Base-by-base conservation (phyloP, 1,140 invertebrate species). In the Hypsibius dujardini region DNA sequence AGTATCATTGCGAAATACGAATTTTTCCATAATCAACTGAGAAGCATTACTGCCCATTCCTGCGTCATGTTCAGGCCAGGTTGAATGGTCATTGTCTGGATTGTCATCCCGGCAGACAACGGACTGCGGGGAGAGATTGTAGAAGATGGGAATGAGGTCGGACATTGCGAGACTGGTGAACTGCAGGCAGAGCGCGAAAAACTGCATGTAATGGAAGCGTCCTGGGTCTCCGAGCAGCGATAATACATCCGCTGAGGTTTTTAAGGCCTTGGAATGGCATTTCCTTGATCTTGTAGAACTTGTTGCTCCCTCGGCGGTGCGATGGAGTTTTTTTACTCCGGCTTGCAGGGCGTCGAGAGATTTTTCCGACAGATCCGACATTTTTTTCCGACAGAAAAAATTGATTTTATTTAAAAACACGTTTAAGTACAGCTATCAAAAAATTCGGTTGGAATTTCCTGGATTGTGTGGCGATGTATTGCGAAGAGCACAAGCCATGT, bases 121-220 rank as follows among this genome's bases (percentile, higher is more conserved):
- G 7, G 7, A 7, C 50, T 56, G 50, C n/a, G 50, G 50, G 50
- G 50, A n/a, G n/a, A 56, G 50, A 56, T 56, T 56, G 50, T 56
- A 56, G n/a, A 56, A 56, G 50, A 56, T 56, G 50, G 50, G 50
- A 56, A 56, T 56, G 7, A 56, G 50, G n/a, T 56, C 50, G 7
- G 50, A 56, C 50, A 56, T 56, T 7, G n/a, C 7, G 7, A 56
- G 50, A 56, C 7, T 7, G n/a, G 50, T 56, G 50, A 56, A 56
- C 50, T 56, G 50, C 50, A 56, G 50, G n/a, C 50, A 56, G 7
- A 56, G 50, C 7, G 50, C 50, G n/a, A 56, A 56, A 56, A 56
- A 56, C 50, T 56, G 50, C n/a, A 56, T 56, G n/a, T 56, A 56
- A n/a, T 56, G 50, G n/a, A 56, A 56, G n/a, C 50, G 50, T 7